Conservation (phyloP, 2,113 vertebrate genomes). For the Acanthochromis polyacanthus region DNA sequence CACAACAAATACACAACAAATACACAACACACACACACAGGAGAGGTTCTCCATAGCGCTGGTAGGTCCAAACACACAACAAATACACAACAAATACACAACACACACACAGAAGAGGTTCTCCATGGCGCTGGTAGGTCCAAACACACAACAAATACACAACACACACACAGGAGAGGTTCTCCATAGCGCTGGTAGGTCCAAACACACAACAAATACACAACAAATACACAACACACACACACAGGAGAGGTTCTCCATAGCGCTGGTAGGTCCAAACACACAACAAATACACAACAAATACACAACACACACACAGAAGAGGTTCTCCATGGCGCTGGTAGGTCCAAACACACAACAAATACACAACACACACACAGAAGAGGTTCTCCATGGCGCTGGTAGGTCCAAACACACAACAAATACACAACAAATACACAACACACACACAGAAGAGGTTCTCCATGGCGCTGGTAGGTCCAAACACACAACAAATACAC, state of each 20-base stretch:
- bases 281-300: neutral
- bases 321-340: too few relatives aligned
- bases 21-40: neutral
- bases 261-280: too few relatives aligned
- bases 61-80: neutral
- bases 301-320: neutral
- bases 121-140: too few relatives aligned
- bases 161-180: neutral
- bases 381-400: too few relatives aligned
- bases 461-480: slow-evolving; percentile 91
- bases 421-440: neutral
- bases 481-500: neutral
- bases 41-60: too few relatives aligned
- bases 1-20: neutral
- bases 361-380: neutral
- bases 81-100: neutral
- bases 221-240: neutral
- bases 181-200: too few relatives aligned
- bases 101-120: too few relatives aligned
- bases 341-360: too few relatives aligned
- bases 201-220: neutral
- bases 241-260: neutral
- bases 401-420: too few relatives aligned
- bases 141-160: neutral
- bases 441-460: slow-evolving; percentile 89